Conservation (phyloP, 1,140 invertebrate genomes). For the Harlomillsia oculata region DNA sequence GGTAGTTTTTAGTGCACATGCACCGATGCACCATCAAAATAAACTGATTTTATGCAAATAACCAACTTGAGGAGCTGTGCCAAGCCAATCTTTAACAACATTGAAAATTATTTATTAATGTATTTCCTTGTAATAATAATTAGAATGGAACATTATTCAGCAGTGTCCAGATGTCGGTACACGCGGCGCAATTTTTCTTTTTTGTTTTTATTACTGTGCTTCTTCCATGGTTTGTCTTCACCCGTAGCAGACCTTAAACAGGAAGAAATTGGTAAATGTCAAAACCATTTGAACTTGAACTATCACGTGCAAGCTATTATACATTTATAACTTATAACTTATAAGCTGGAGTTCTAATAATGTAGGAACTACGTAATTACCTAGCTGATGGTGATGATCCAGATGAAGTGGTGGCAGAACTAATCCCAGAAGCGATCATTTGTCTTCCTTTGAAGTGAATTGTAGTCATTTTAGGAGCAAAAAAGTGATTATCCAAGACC, state of each 20-base stretch:
- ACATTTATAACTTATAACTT: background rate
- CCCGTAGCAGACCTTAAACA: background rate
- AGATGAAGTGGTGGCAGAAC: conserved; percentile 4
- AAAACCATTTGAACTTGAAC: background rate
- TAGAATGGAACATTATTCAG: too few relatives aligned
- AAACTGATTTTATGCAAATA: too few relatives aligned
- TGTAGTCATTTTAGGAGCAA: conserved; percentile 24
- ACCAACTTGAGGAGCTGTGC: too few relatives aligned
- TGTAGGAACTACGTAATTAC: conserved; percentile 1
- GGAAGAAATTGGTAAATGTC: background rate
- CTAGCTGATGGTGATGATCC: background rate
- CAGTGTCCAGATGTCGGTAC: conserved; percentile 67
- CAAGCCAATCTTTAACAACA: too few relatives aligned
- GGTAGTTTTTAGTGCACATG: too few relatives aligned
- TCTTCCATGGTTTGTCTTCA: conserved; percentile 47
- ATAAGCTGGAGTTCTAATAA: background rate
- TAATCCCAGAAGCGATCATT: conserved; percentile 17
- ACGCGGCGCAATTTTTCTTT: conserved; percentile 73
- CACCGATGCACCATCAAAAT: too few relatives aligned
- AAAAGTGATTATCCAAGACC: conserved; percentile 32
- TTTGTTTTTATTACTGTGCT: conserved; percentile 72
- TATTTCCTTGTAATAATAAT: too few relatives aligned
- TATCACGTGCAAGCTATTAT: background rate
- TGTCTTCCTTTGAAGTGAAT: conserved; percentile 33
- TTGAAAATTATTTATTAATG: too few relatives aligned